These are phyloP conservation scores for Napeogenes sylphis DNA, from an alignment of 2,888 invertebrate genomes.

Conservation along the genomic window DNA sequence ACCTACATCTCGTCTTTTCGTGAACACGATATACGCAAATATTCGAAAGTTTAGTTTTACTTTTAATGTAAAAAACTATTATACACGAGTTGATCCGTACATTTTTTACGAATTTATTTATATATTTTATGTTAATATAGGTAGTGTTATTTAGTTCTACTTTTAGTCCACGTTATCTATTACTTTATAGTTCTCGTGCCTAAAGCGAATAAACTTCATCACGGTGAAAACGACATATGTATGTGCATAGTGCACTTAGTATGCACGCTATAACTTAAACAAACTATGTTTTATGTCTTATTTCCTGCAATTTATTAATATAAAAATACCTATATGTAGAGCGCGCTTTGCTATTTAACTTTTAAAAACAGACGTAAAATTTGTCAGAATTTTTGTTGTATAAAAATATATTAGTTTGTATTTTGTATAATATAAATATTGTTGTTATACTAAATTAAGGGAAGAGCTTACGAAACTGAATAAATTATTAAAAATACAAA, in stretches of 20 bases:
- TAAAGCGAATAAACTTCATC: constrained; percentile 16
- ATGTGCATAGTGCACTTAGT: constrained; percentile 10
- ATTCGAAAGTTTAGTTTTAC: too few relatives aligned
- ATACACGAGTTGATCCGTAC: too few relatives aligned
- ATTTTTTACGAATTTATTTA: too few relatives aligned
- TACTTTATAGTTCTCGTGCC: constrained; percentile 13
- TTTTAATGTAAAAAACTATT: too few relatives aligned
- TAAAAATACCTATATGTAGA: neutral
- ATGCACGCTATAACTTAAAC: constrained; percentile 3
- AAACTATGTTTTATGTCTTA: neutral
- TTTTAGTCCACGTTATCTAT: constrained; percentile 5
- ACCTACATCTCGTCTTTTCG: too few relatives aligned
- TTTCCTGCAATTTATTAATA: neutral
- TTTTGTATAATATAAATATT: too few relatives aligned
- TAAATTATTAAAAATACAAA: constrained; percentile 1
- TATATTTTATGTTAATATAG: neutral
- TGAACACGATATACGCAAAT: too few relatives aligned
- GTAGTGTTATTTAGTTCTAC: neutral
- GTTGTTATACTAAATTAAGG: neutral
- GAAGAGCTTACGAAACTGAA: neutral
- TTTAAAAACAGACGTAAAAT: too few relatives aligned
- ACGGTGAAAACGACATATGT: constrained; percentile 15
- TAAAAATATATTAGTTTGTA: too few relatives aligned
- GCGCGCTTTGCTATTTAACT: neutral
- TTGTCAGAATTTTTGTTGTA: too few relatives aligned